These are phyloP conservation scores for Progne subis DNA, from an alignment of 2,113 vertebrate genomes.

Conservation along the genomic window DNA sequence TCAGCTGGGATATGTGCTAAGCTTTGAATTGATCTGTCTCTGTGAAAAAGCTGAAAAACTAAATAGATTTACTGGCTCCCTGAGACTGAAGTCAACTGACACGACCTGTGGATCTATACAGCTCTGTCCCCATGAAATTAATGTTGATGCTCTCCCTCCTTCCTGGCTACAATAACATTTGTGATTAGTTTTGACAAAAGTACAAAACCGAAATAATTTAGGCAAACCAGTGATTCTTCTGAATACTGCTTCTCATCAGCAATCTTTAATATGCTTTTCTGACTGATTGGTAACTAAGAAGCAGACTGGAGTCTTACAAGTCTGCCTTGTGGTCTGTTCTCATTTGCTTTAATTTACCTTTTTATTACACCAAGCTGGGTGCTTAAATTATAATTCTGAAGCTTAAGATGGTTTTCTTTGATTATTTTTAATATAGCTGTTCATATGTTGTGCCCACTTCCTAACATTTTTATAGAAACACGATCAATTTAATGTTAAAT, in stretches of 20 bases:
- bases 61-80: background rate
- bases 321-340: background rate
- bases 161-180: background rate
- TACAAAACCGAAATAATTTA: background rate
- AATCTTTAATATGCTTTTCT: background rate
- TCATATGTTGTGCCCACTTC: background rate
- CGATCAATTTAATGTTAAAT: background rate
- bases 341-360: background rate
- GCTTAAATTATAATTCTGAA: background rate
- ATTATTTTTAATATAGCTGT: background rate
- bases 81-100: background rate
- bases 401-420: background rate
- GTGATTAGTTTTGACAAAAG: background rate
- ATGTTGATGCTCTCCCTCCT: background rate
- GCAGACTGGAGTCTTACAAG: background rate
- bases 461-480: background rate
- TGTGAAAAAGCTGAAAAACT: background rate
- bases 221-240: background rate
- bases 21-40: background rate
- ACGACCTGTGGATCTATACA: background rate
- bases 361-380: background rate
- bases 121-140: background rate
- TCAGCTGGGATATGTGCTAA: background rate
- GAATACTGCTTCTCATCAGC: background rate
- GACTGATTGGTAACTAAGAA: background rate